Conservation (phyloP, 1,140 invertebrate genomes). For the Tribolium castaneum region DNA sequence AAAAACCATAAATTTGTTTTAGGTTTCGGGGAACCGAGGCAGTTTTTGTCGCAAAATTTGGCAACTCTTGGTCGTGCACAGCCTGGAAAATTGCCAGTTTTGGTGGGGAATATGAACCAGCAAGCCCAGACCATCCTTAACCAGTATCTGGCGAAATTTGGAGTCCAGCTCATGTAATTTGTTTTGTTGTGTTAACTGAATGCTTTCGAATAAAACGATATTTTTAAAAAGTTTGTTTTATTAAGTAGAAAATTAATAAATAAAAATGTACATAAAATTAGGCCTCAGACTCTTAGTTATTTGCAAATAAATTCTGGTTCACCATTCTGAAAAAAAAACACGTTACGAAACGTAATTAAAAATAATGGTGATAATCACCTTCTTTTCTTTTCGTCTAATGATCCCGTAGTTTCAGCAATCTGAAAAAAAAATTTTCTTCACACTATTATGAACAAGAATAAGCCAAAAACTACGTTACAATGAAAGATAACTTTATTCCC, state of each 20-base stretch:
- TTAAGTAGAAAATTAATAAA: no score
- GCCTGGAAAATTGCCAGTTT: constrained; percentile 71
- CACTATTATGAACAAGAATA: no score
- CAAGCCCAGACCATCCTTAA: constrained; percentile 59
- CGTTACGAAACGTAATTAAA: no score
- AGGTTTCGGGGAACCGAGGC: constrained; percentile 75
- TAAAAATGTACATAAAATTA: no score
- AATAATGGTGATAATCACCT: no score
- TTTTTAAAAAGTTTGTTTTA: background rate
- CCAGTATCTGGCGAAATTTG: constrained; percentile 61
- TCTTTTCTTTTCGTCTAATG: no score
- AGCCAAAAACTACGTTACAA: no score
- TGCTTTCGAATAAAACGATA: background rate
- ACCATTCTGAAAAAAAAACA: no score
- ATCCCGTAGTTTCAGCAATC: no score
- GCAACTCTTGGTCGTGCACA: constrained; percentile 70
- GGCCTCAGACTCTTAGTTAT: no score
- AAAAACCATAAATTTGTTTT: constrained; percentile 53
- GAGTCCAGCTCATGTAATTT: constrained; percentile 58
- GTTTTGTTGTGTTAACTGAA: background rate
- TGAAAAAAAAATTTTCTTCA: background rate
- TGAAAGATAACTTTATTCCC: no score
- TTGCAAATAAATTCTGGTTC: no score
- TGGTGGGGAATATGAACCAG: constrained; percentile 61
- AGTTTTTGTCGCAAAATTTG: constrained; percentile 79